Base-by-base conservation (phyloP, 2,113 vertebrate genomes). In the Erinaceus europaeus region DNA sequence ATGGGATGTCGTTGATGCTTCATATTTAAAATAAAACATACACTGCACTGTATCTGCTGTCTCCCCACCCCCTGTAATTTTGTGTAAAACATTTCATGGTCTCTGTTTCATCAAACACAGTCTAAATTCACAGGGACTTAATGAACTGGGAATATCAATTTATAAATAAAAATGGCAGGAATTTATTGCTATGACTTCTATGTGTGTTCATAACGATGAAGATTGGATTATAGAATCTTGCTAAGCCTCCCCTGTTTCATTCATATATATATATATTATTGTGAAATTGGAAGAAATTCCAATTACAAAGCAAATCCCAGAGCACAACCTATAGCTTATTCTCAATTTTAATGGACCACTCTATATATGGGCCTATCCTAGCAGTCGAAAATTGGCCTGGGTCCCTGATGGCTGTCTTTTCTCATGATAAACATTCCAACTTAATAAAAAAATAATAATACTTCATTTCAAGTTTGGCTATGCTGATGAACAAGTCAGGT, bases 331-430 rank as follows among this genome's bases (percentile, higher is more conserved):
- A 55, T 21, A 64, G 68, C 81, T 86, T n/a, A n/a, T 86, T 65
- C 57, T 67, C 52, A 27, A 44, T 57, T 48, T 80, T 83, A 90
- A 90, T 77, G 83, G 91, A 61, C 32, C 64, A 65, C 84, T 88
- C 90, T 81, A 77, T 61, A 91, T 65, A 80, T 65, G 67, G 53
- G 52, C 36, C 34, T 64, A 72, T 59, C 42, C n/a, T 23, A 59
- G 40, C 25, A 61, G 38, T 57, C 40, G 46, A 42, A 88, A 72
- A 89, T 27, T 67, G 61, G 53, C 25, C 53, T 18, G 9, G 23
- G 29, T 62, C 48, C 38, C 90, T 46, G 48, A 76, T 74, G 40
- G 10, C 59, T 77, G 38, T 50, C 12, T 76, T 92, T 65, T 48
- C 72, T 92, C 62, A 65, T 76, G 83, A 79, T 48, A 73, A 86